These are phyloP conservation scores for Cavia porcellus DNA, from an alignment of 2,113 vertebrate genomes.

Conservation along the genomic window DNA sequence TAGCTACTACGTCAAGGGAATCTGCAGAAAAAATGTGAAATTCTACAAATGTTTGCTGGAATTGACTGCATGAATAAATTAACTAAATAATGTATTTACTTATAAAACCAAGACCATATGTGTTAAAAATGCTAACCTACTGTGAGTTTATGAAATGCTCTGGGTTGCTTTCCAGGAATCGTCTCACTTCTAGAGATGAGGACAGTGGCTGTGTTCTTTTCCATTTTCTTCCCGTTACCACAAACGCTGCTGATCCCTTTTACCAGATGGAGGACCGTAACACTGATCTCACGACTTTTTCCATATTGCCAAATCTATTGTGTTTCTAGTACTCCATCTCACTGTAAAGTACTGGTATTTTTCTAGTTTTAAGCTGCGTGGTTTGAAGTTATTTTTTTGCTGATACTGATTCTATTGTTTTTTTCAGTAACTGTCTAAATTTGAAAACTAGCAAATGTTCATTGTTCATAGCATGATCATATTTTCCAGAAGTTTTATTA, in stretches of 20 bases:
- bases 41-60: neutral
- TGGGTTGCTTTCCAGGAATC: fast-evolving
- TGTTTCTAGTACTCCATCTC: neutral
- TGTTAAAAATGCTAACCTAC: neutral
- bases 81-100: neutral
- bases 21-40: neutral
- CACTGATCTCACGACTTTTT: neutral
- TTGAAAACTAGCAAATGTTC: neutral
- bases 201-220: neutral
- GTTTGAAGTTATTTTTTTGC: neutral
- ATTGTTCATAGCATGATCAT: neutral
- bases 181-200: neutral
- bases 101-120: neutral
- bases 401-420: neutral
- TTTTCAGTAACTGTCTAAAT: neutral
- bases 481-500: neutral
- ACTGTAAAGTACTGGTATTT: neutral
- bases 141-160: neutral
- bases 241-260: fast-evolving
- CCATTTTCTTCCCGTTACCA: neutral
- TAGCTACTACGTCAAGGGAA: neutral
- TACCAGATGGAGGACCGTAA: neutral
- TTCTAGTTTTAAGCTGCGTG: neutral
- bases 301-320: neutral
- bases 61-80: neutral